Conservation (phyloP, 2,113 vertebrate genomes). For the Chrysochloris asiatica region DNA sequence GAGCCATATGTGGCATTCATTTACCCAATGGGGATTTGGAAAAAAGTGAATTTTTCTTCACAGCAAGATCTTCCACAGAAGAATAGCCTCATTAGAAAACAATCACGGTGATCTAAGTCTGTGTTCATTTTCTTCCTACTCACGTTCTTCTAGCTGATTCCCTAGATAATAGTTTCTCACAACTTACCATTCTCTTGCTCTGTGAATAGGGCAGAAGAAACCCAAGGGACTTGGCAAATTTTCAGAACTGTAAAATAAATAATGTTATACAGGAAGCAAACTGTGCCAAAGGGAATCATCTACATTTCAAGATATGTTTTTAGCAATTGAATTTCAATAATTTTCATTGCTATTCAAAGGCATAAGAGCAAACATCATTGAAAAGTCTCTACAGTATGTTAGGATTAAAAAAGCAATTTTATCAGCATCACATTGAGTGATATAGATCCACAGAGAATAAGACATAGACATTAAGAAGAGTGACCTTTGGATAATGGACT, state of each 20-base stretch:
- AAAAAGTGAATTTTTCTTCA: not conserved
- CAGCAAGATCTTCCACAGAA: not conserved
- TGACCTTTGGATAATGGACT: not conserved
- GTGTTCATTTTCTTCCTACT: not conserved
- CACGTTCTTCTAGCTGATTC: not conserved
- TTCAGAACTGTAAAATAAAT: slow-evolving; percentile 37
- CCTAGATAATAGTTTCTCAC: not conserved
- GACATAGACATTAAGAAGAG: not conserved
- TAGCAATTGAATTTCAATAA: not conserved
- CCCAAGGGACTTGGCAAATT: not conserved
- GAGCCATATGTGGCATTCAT: too few relatives aligned
- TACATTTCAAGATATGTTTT: slow-evolving; percentile 7
- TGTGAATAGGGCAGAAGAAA: not conserved
- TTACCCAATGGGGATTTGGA: not conserved
- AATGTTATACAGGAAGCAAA: not conserved
- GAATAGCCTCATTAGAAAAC: not conserved
- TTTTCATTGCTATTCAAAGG: not conserved
- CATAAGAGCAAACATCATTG: not conserved
- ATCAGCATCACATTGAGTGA: not conserved
- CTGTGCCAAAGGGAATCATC: not conserved
- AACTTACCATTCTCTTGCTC: not conserved
- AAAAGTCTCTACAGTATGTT: not conserved
- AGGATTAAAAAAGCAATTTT: not conserved
- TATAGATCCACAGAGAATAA: not conserved
- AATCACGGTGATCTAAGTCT: not conserved